Evolutionary conservation across 2,888 invertebrate genomes (phyloP), one percentile per base, ranked within the genome.

Genomic region (Dolichopus griseipennis): DNA sequence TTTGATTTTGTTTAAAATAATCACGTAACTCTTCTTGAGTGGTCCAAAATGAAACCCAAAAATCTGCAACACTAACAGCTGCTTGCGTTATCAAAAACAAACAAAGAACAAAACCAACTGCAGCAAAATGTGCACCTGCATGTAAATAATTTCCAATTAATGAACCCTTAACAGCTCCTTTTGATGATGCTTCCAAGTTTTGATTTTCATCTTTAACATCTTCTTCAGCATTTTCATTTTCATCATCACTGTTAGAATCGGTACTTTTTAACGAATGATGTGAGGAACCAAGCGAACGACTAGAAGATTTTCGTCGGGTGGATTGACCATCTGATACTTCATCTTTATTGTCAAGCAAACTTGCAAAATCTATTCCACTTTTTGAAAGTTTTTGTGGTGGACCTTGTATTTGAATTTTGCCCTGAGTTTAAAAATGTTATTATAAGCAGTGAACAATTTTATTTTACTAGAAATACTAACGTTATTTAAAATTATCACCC

Each of bases 11-110:
- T 20, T 62, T 64, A 22, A 70, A 71, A 64, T 67, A 68, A 15
- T 62, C 41, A 18, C 74, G 71, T 68, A 75, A 68, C 71, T 76
- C 76, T 71, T 75, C 75, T 69, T 75, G 74, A 8, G 72, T 69
- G n/a, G 74, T 74, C 88, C 89, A 90, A 75, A 83, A 87, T 71
- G 88, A 86, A 67, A 91, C 83, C 84, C 87, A 91, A 75, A 85
- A 90, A 77, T 92, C 92, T 0, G 86, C 86, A 1, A 83, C 79
- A 69, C 87, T 90, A 1, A 85, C 88, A n/a, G 84, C 76, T 0
- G 79, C 75, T 73, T 90, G 88, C 0, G 89, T 84, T 18, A 85
- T 18, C 1, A 88, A 10, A 72, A 85, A 86, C 9, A 84, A 74
- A 4, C 62, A 61, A 0, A 83, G 69, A 1, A 84, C 71, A 65